A percentile compares a stretch with the other conserved stretches of the same genome.
phyloP scores from a whole-genome alignment of 2,797 vertebrate genomes.

The Morus bassanus region DNA sequence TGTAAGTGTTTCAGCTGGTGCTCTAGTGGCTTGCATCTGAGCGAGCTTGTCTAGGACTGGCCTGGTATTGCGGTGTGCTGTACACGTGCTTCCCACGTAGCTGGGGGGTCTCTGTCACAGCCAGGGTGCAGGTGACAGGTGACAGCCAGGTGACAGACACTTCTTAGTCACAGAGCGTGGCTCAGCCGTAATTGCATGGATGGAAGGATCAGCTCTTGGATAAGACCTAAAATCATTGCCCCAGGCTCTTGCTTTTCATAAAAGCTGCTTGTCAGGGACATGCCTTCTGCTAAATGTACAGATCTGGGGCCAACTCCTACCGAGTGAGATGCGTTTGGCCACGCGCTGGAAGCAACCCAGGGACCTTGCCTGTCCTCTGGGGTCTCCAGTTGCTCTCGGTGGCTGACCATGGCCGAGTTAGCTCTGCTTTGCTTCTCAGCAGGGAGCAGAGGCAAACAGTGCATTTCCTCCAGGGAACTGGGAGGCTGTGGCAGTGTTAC shows the following conservation, averaged over 20 bases:
- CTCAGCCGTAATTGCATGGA: neutral
- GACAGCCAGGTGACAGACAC: neutral
- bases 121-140: neutral
- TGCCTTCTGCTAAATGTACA: neutral
- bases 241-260: neutral
- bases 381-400: neutral
- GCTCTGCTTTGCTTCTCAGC: neutral
- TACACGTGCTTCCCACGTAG: neutral
- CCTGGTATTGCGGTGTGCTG: neutral
- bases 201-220: neutral
- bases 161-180: neutral
- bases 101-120: neutral
- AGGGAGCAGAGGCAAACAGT: neutral
- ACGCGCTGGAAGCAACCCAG: neutral
- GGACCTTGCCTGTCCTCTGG: neutral
- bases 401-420: neutral
- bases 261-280: neutral
- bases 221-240: neutral
- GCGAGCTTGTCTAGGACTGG: neutral
- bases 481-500: neutral
- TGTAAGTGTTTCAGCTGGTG: accelerated
- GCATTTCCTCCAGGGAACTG: neutral
- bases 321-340: neutral
- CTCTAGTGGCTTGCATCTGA: accelerated
- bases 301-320: neutral